Evolutionary conservation across 2,113 vertebrate genomes (phyloP).

Genomic region (Epinephelus cyanopodus): DNA sequence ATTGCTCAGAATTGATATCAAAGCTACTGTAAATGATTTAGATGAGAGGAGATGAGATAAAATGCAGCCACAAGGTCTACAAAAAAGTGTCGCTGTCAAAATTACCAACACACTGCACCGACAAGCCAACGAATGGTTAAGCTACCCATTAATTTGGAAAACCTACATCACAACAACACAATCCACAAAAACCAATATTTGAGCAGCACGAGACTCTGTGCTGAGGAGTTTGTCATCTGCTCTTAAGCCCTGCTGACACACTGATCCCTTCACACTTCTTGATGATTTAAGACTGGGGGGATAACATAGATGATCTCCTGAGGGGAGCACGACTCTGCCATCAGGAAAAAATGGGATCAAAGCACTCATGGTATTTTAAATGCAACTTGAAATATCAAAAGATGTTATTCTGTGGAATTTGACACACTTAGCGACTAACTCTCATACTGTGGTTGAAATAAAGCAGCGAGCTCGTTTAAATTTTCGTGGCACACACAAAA

Average conservation of each 20-base stretch:
- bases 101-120: neutral
- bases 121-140: neutral
- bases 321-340: neutral
- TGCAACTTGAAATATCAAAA: neutral
- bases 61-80: too few species aligned
- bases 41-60: neutral
- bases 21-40: neutral
- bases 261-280: conserved; percentile 8
- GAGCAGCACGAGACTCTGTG: neutral
- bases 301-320: neutral
- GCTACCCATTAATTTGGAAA: neutral
- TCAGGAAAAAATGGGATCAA: conserved; percentile 11
- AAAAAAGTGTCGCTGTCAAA: neutral
- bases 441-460: neutral
- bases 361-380: neutral
- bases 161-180: neutral
- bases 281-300: conserved; percentile 24
- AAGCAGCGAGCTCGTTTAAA: neutral
- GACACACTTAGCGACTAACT: neutral
- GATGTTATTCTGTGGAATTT: neutral
- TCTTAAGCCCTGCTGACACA: conserved; percentile 19
- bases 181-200: neutral
- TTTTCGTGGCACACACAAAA: neutral
- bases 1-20: neutral
- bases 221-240: neutral